Evolutionary conservation across 30 jellyfish, hydroid and myxozoan species (phyloP), one percentile per base, ranked within the genome.

Genomic region (Aurelia coerulea): DNA sequence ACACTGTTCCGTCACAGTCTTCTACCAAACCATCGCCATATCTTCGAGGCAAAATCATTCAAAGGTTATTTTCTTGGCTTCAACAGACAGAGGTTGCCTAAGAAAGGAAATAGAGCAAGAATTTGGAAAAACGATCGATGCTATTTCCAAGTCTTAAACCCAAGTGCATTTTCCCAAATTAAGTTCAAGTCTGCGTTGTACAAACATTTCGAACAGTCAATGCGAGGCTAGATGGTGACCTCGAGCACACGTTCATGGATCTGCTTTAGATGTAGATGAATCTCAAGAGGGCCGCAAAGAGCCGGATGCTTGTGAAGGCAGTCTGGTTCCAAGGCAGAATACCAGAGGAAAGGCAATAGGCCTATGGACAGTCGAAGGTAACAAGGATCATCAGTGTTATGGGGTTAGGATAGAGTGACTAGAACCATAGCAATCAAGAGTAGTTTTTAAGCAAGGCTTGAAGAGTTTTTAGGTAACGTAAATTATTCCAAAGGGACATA

Each of bases 81-180:
- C 78, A 84, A 74, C 83, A 84, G 73, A 74, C 87, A 84, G 54
- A 18, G 68, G 62, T 83, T 37, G 2, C 93, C 93, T 2, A 84
- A 84, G 80, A 84, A 74, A 65, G 93, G 93, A 64, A 84, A 65
- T 77, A 73, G 83, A 67, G 76, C 93, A 4, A 46, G 76, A 17
- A 62, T 65, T 10, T 84, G 93, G 93, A 84, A 74, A 49, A 84
- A 63, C 31, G 93, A 84, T 59, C 12, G 93, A 39, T 83, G 86
- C 65, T 70, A 71, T 41, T 83, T 83, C 66, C 76, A 49, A 75
- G 56, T 83, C 23, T 83, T 83, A 19, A 64, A 65, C 41, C 92
- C 92, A 31, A 72, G 64, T 18, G 67, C 62, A 41, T 42, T 76
- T 6, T 15, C 54, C n/a, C 29, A 23, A 8, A 34, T 53, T 1